Base-by-base conservation (phyloP, 1,140 invertebrate genomes). In the Venustaconcha ellipsiformis region DNA sequence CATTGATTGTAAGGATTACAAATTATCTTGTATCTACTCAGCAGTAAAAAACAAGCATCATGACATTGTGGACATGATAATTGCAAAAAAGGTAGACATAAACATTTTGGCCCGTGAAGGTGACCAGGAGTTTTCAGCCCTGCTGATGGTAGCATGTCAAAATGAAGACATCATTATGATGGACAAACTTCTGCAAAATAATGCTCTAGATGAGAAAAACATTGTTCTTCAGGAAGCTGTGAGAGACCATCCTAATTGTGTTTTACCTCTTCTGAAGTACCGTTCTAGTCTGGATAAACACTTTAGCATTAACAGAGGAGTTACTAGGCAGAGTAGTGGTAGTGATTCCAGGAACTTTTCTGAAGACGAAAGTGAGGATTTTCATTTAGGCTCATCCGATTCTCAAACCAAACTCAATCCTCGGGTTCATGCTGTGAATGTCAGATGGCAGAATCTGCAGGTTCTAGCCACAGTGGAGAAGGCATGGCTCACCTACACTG, bases 141-240 rank as follows among this genome's bases (percentile, higher is more conserved):
- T 94, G 14, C 90, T 96, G 67, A 92, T 94, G 1, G 93, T 95
- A 90, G 95, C 95, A 20, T 94, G 94, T 82, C 91, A 93, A 48
- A 93, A 94, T 65, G 87, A 92, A 65, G 92, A 92, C 65, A 92
- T 94, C 80, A 73, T 85, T 15, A 82, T 90, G 76, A 90, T 94
- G 14, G 94, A 95, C 80, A 88, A 96, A 57, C 87, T 99, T n/a
- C 88, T 99, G 14, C 93, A 94, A 80, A 91, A 94, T 84, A 95
- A 96, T n/a, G 96, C 97, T 4, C 91, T 94, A 17, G 98, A 99
- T 90, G 94, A 96, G 67, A 94, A 96, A 60, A 95, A 95, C 72
- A 92, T 93, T 78, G 96, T 96, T 15, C 90, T 98, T 57, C 88
- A 92, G 67, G 93, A 95, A 69, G 94, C 94, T 8, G 93, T 83